These are phyloP conservation scores for Allolobophora icterica DNA, from an alignment of 2,888 invertebrate species.

Conservation along the genomic window DNA sequence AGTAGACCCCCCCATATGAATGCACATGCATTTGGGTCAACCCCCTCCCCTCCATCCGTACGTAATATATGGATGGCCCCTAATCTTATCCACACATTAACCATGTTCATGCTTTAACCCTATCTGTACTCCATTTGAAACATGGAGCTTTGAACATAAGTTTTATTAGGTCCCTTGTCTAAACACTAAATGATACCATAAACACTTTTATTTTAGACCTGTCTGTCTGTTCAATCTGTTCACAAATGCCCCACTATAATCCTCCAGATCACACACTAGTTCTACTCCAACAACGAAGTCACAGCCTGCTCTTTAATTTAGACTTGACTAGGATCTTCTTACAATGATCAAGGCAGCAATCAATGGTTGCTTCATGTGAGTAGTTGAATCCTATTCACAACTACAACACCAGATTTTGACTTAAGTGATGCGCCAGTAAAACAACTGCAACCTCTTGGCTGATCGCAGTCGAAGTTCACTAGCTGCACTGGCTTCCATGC, in stretches of 20 bases:
- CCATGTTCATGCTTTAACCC: not conserved
- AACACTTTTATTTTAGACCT: not conserved
- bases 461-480: not conserved
- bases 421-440: not conserved
- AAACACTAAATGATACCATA: not conserved
- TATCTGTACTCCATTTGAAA: not conserved
- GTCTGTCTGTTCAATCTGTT: not conserved
- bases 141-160: not conserved
- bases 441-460: constrained; percentile 17
- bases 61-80: too few relatives aligned
- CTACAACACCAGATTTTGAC: not conserved
- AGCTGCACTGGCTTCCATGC: constrained; percentile 6
- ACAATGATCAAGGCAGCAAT: not conserved
- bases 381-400: not conserved
- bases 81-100: not conserved
- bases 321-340: not conserved
- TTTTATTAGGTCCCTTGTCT: not conserved
- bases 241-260: not conserved
- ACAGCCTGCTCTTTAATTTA: not conserved
- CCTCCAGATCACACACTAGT: not conserved
- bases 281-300: not conserved
- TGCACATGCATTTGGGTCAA: too few relatives aligned
- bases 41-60: too few relatives aligned
- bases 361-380: not conserved
- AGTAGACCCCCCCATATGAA: too few relatives aligned